A percentile compares a stretch with the other conserved stretches of the same genome.
phyloP scores from a whole-genome alignment of 2,797 vertebrate genomes.

The Salmo trutta region DNA sequence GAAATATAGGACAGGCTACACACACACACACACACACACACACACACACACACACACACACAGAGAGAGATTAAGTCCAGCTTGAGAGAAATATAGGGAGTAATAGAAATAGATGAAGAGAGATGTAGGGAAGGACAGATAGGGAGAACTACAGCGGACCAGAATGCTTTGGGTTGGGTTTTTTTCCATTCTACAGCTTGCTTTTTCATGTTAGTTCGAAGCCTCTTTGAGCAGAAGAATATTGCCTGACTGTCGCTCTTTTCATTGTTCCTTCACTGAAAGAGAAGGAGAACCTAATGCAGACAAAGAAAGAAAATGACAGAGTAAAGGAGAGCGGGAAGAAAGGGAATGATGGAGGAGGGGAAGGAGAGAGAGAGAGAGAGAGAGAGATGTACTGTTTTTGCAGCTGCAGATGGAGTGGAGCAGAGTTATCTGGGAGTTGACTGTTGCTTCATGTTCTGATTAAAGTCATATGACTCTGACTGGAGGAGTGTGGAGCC shows the following conservation, averaged over 20 bases:
- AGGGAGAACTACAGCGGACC: not conserved
- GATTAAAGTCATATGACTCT: conserved; percentile 53
- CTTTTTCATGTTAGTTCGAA: not conserved
- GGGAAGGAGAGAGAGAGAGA: not conserved
- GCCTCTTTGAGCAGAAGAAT: not conserved
- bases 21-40: conserved; percentile 9
- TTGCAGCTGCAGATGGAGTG: conserved; percentile 36
- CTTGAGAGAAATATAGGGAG: too few species aligned
- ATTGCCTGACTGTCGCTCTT: not conserved
- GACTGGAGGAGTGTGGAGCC: not conserved
- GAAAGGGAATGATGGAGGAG: conserved; percentile 28
- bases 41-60: too few species aligned
- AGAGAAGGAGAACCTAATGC: too few species aligned
- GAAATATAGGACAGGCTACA: not conserved
- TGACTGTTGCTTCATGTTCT: conserved; percentile 59
- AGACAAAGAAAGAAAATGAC: not conserved
- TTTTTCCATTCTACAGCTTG: not conserved
- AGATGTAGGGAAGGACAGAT: not conserved
- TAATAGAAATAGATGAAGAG: not conserved
- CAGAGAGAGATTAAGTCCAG: too few species aligned
- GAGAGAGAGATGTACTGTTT: not conserved
- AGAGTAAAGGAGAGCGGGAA: conserved; percentile 35
- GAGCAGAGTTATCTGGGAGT: conserved; percentile 36
- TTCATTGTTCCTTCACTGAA: too few species aligned
- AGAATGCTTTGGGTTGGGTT: not conserved